Conservation (phyloP, 2,888 invertebrate genomes). For the Eledone cirrhosa region DNA sequence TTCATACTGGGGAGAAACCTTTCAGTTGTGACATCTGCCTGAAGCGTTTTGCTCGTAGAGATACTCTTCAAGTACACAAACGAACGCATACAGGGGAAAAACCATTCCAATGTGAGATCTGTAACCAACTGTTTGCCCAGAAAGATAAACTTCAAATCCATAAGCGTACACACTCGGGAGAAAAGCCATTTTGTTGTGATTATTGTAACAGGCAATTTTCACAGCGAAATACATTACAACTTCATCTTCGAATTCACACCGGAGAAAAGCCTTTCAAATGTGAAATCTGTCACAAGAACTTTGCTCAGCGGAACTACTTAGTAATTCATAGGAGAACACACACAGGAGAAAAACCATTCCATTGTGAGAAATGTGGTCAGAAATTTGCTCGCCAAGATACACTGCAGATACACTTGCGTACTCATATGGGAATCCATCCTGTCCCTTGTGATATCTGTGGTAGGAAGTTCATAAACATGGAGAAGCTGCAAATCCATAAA, state of each 20-base stretch:
- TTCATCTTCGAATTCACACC: constrained; percentile 13
- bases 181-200: constrained; percentile 5
- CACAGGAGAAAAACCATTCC: constrained; percentile 15
- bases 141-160: constrained; percentile 21
- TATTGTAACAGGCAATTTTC: constrained; percentile 14
- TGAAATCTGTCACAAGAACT: neutral
- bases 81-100: constrained; percentile 33
- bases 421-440: neutral
- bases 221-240: constrained; percentile 20
- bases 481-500: neutral
- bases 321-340: constrained; percentile 12
- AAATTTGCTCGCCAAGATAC: constrained; percentile 17
- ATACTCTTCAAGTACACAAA: constrained; percentile 3
- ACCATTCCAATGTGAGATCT: constrained; percentile 28
- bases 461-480: neutral
- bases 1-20: constrained; percentile 19
- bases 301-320: constrained; percentile 11
- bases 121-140: constrained; percentile 3
- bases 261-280: constrained; percentile 17
- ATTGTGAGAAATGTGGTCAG: constrained; percentile 23
- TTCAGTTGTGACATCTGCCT: constrained; percentile 19
- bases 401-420: constrained; percentile 11
- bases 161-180: constrained; percentile 8
- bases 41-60: constrained; percentile 15
- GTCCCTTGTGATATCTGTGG: constrained; percentile 5